Conservation (phyloP, 2,797 vertebrate genomes). For the Philypnodon macrostomus region DNA sequence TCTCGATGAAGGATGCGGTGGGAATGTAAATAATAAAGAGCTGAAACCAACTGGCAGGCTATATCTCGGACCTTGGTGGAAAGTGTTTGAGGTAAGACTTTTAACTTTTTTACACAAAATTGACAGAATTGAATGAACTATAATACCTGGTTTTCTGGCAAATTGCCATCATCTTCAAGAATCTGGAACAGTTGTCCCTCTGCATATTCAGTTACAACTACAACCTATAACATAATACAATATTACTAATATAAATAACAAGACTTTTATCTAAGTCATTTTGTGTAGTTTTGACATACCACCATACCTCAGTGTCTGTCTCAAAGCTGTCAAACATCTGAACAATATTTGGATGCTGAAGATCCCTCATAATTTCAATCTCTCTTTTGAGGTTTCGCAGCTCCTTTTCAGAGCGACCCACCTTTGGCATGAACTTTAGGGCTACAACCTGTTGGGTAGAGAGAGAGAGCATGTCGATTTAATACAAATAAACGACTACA, state of each 20-base stretch:
- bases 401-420: constrained; percentile 91
- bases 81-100: neutral
- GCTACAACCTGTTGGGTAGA: constrained; percentile 84
- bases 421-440: constrained; percentile 94
- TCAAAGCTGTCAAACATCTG: constrained; percentile 95
- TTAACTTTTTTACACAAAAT: neutral
- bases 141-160: constrained; percentile 88
- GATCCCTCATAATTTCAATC: constrained; percentile 91
- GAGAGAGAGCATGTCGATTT: neutral
- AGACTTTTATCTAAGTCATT: neutral
- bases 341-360: constrained; percentile 91
- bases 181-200: constrained; percentile 96
- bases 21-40: constrained; percentile 94
- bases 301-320: constrained; percentile 86
- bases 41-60: constrained; percentile 92
- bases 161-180: constrained; percentile 88
- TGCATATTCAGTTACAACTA: constrained; percentile 95
- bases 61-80: constrained; percentile 84
- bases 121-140: too few relatives aligned
- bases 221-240: constrained; percentile 80
- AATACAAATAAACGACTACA: neutral
- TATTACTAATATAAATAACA: neutral
- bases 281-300: neutral
- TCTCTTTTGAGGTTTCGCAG: constrained; percentile 86
- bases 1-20: constrained; percentile 96